Evolutionary conservation across 2,113 vertebrate species (phyloP), one percentile per base, ranked within the genome.

Genomic region (Craseonycteris thonglongyai): DNA sequence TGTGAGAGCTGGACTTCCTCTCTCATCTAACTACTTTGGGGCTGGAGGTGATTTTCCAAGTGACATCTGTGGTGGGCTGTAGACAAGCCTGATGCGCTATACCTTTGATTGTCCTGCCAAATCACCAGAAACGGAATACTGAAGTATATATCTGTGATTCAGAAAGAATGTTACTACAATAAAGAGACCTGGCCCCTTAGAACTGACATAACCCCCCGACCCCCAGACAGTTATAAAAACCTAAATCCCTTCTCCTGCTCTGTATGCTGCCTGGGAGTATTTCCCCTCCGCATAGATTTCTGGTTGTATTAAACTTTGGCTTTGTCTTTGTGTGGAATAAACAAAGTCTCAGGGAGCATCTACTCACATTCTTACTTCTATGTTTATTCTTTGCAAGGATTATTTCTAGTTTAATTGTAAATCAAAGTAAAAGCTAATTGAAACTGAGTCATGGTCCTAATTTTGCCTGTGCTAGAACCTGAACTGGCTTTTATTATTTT

Each of bases 301-400:
- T 38, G 47, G 16, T n/a, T 10, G 24, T 40, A 19, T 14, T 91
- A 68, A 71, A 45, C 30, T 90, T 40, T 63, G 66, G 21, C 38
- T 76, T 2, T 47, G 35, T 35, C 24, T n/a, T 74, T 51, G 30
- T 63, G 47, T 74, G 84, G n/a, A 95, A 85, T 71, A 84, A 93
- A 83, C 42, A 91, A 94, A 85, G 78, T 47, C 35, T 65, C 66
- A 18, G 33, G 74, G 51, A 90, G 28, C 40, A 72, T 81, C 47
- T 76, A 11, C 47, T 87, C 38, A 75, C 7, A 9, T 74, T 88
- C 49, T 88, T 85, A 76, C 84, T 81, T 86, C 56, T 63, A 11
- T 92, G 59, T 84, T 92, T 88, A 88, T 78, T 94, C 76, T 90
- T 95, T 68, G 65, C 26, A 66, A 88, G 76, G 16, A n/a, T 92